Percentiles rank a stretch among this genome's conserved stretches.
Evolutionary conservation across 2,888 invertebrate genomes (phyloP).

Genomic region (Pseudococcus jackbeardsleyi): DNA sequence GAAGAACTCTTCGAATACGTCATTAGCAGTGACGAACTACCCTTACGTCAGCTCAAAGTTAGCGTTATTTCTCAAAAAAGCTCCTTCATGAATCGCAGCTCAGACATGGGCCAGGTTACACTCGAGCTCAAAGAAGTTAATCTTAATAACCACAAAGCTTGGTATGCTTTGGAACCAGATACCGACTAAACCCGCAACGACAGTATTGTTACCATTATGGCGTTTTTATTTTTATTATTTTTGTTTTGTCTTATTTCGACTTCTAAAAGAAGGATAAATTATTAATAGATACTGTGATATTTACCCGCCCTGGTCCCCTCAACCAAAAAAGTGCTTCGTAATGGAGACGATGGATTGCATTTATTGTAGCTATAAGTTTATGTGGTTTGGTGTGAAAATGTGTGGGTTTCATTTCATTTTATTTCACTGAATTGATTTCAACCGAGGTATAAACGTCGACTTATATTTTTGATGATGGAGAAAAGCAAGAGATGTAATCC

Average conservation of each 20-base stretch:
- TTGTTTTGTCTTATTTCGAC: background rate
- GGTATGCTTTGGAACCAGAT: constrained; percentile 58
- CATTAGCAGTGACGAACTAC: constrained; percentile 84
- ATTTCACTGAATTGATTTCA: too few relatives aligned
- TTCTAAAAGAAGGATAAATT: constrained; percentile 33
- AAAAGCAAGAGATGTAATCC: background rate
- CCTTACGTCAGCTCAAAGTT: constrained; percentile 83
- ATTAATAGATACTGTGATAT: constrained; percentile 34
- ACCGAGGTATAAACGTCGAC: too few relatives aligned
- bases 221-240: background rate
- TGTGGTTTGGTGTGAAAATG: background rate
- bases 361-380: background rate
- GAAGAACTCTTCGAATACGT: constrained; percentile 93
- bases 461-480: too few relatives aligned
- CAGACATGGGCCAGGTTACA: constrained; percentile 57
- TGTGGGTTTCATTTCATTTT: background rate
- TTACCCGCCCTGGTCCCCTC: background rate
- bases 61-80: constrained; percentile 90
- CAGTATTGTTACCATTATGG: background rate
- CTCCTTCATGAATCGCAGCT: constrained; percentile 69
- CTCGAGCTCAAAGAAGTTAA: constrained; percentile 36
- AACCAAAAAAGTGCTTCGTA: constrained; percentile 1
- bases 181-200: constrained; percentile 5
- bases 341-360: background rate
- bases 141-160: constrained; percentile 53